Conservation (phyloP, 2,797 vertebrate species). For the Trachurus trachurus region DNA sequence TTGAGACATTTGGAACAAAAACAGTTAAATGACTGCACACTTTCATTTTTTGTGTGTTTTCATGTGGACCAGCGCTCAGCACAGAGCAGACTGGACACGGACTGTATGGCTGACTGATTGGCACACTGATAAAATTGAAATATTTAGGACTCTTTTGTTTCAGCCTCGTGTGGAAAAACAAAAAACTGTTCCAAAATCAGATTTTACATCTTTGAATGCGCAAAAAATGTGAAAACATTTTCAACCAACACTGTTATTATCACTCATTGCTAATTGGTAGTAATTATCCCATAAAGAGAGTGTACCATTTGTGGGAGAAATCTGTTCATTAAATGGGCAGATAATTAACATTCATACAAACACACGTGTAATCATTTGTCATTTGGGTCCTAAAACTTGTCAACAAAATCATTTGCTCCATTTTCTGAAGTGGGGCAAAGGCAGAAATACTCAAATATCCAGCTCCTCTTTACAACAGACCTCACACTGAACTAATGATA, state of each 20-base stretch:
- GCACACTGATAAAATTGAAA: conserved; percentile 23
- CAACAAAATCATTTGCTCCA: background rate
- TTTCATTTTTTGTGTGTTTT: conserved; percentile 15
- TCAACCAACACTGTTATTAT: conserved; percentile 13
- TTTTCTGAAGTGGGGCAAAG: background rate
- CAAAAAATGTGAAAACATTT: background rate
- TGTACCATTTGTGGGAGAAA: background rate
- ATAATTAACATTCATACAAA: background rate
- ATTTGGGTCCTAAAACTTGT: background rate
- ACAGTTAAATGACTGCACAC: conserved; percentile 35
- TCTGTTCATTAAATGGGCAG: conserved; percentile 1
- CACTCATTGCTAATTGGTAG: conserved; percentile 24
- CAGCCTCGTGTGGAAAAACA: background rate
- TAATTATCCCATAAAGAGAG: conserved; percentile 20
- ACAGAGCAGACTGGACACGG: conserved; percentile 10
- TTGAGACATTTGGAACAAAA: conserved; percentile 56
- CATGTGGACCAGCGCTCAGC: conserved; percentile 14
- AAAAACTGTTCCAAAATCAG: background rate
- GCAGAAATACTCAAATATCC: background rate
- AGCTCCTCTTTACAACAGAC: background rate
- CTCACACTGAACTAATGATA: background rate
- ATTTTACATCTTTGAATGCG: background rate
- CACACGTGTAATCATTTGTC: background rate
- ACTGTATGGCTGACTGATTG: conserved; percentile 18
- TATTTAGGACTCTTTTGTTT: conserved; percentile 5